phyloP scores from a whole-genome alignment of 2,797 vertebrate species.

The Somateria mollissima region DNA sequence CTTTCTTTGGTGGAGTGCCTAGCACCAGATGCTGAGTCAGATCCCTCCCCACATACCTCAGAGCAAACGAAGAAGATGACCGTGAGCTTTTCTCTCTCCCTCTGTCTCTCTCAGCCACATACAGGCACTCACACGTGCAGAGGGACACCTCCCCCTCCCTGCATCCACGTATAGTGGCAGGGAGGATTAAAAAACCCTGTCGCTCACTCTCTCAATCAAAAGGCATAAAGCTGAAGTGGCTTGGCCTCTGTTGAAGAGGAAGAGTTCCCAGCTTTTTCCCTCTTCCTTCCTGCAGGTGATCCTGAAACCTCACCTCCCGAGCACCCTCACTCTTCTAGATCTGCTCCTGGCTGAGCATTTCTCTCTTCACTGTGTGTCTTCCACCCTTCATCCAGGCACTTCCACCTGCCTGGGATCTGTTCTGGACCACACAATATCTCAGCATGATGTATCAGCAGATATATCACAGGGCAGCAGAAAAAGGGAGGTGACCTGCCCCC shows the following conservation, averaged over 20 bases:
- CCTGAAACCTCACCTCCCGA: not conserved
- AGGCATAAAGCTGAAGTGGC: not conserved
- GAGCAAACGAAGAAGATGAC: not conserved
- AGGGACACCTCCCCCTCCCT: not conserved
- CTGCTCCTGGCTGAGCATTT: not conserved
- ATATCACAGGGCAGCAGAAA: not conserved
- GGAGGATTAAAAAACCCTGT: not conserved
- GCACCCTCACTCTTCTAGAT: not conserved
- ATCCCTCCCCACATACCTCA: not conserved
- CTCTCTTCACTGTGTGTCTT: not conserved
- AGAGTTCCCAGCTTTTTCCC: not conserved
- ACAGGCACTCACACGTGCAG: not conserved
- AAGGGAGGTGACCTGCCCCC: not conserved
- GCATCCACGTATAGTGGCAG: not conserved
- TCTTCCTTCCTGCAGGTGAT: not conserved
- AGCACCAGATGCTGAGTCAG: slow-evolving; percentile 16
- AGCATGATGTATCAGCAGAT: not conserved
- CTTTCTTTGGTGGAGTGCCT: not conserved
- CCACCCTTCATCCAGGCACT: not conserved
- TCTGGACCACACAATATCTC: not conserved
- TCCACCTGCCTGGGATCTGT: not conserved
- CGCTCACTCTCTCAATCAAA: not conserved
- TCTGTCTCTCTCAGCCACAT: not conserved
- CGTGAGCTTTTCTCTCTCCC: not conserved
- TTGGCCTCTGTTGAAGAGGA: not conserved